Conservation (phyloP, 1,140 invertebrate genomes). For the Acromyrmex echinatior region DNA sequence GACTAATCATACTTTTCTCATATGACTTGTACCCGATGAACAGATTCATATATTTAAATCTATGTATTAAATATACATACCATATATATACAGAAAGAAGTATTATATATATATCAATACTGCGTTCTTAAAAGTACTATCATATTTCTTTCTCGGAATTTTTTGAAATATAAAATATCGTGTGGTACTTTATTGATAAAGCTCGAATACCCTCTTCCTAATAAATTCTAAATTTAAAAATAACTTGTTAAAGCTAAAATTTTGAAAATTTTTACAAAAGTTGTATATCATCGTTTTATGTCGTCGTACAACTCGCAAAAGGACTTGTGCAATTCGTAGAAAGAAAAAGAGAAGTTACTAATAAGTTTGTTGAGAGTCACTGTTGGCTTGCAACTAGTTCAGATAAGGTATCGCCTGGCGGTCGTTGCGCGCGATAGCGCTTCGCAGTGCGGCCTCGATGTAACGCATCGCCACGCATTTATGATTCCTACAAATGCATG, state of each 20-base stretch:
- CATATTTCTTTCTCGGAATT: neutral
- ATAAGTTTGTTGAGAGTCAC: constrained; percentile 79
- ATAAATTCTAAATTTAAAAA: neutral
- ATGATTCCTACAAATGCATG: constrained; percentile 58
- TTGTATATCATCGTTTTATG: neutral
- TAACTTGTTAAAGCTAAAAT: constrained; percentile 14
- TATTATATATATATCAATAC: no score
- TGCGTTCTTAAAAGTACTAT: no score
- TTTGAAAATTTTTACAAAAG: neutral
- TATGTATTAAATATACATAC: no score
- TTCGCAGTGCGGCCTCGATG: constrained; percentile 79
- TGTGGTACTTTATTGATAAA: neutral
- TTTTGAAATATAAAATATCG: neutral
- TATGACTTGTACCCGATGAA: neutral
- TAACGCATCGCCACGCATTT: constrained; percentile 74
- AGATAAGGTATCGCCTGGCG: constrained; percentile 84
- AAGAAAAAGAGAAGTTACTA: neutral
- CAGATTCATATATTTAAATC: neutral
- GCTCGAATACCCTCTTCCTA: neutral
- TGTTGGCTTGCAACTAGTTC: constrained; percentile 83
- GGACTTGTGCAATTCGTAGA: neutral
- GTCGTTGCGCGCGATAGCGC: constrained; percentile 79
- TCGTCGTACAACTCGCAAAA: neutral
- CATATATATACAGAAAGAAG: no score
- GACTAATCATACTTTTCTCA: neutral